These are phyloP conservation scores for Apodemus speciosus DNA, from an alignment of 2,113 vertebrate species.

Conservation along the genomic window DNA sequence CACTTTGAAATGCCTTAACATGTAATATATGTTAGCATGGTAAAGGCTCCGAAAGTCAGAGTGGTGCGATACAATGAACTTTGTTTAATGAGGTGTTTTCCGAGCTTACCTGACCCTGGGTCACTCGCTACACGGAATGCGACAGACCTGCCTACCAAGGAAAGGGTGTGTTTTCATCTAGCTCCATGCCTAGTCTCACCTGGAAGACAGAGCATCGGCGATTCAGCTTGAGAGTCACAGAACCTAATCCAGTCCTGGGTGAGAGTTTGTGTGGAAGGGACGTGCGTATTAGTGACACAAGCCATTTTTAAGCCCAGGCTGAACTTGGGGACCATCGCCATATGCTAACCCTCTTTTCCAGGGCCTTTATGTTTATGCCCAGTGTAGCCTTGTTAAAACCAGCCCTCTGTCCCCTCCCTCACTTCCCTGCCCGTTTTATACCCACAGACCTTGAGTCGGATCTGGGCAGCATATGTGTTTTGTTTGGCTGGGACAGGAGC, in stretches of 20 bases:
- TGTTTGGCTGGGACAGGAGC: conserved; percentile 7
- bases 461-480: conserved; percentile 55
- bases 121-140: background rate
- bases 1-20: background rate
- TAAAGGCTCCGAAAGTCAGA: conserved; percentile 26
- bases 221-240: background rate
- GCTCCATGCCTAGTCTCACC: background rate
- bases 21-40: background rate
- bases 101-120: background rate
- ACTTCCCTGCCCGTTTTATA: background rate
- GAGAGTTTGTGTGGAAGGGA: background rate
- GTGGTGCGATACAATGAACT: background rate
- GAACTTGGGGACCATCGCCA: background rate
- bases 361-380: conserved; percentile 29
- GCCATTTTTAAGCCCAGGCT: background rate
- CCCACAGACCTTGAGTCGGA: conserved; percentile 52
- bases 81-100: background rate
- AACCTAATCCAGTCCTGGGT: background rate
- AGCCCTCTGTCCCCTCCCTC: background rate
- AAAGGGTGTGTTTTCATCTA: background rate
- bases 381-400: conserved; percentile 43
- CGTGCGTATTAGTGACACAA: background rate
- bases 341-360: conserved; percentile 24
- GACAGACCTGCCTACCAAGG: background rate
- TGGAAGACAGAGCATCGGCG: background rate